Evolutionary conservation across 2,888 invertebrate species (phyloP).

Genomic region (Cantharis nigra): DNA sequence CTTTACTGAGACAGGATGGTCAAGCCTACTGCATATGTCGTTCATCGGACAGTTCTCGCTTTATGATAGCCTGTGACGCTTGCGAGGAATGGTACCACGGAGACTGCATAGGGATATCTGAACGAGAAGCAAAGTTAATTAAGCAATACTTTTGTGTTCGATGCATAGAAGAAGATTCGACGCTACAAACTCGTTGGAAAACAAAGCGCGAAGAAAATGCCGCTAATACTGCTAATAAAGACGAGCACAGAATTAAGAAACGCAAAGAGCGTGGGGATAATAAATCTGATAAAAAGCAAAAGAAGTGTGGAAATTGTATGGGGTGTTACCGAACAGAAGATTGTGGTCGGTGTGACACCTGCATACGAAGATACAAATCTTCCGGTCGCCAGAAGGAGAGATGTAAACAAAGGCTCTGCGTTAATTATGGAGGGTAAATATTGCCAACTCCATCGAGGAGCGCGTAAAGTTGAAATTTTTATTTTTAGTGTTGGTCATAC

Average conservation of each 20-base stretch:
- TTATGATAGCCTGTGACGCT: conserved; percentile 97
- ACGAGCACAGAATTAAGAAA: conserved; percentile 45
- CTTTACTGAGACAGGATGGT: conserved; percentile 84
- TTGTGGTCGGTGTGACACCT: conserved; percentile 72
- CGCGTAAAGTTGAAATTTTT: not conserved
- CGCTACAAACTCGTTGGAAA: conserved; percentile 64
- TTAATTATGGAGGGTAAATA: conserved; percentile 52
- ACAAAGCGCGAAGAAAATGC: conserved; percentile 50
- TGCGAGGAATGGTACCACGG: conserved; percentile 99
- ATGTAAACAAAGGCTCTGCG: conserved; percentile 59
- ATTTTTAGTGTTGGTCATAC: conserved; percentile 10
- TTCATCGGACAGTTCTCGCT: conserved; percentile 89
- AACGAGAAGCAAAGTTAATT: conserved; percentile 90
- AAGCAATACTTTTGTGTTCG: conserved; percentile 91
- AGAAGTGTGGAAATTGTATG: conserved; percentile 75
- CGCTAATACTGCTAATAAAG: conserved; percentile 34
- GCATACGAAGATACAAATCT: conserved; percentile 54
- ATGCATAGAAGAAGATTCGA: conserved; percentile 82
- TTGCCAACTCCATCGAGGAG: not conserved
- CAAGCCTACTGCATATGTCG: conserved; percentile 95
- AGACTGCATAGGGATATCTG: conserved; percentile 94
- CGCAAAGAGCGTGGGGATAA: conserved; percentile 48
- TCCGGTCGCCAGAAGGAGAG: conserved; percentile 54
- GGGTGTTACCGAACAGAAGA: conserved; percentile 73
- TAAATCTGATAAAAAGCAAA: conserved; percentile 56